phyloP scores from a whole-genome alignment of 2,797 vertebrate genomes.

The Lepilemur ruficaudatus region DNA sequence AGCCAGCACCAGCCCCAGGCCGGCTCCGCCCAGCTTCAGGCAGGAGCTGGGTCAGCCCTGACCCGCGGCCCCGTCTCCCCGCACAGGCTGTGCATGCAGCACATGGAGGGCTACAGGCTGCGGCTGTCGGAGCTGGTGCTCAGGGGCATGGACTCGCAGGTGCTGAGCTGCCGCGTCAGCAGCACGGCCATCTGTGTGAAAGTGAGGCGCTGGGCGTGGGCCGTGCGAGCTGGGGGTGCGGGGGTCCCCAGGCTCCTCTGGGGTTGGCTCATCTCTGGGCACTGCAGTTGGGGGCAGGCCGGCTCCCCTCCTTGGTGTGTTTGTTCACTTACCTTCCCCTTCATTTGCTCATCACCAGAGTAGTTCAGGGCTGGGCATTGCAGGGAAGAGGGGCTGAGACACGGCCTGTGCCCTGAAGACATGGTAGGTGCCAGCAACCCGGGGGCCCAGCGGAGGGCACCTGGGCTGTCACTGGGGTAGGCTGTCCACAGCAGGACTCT shows the following conservation, averaged over 20 bases:
- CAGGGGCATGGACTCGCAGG: constrained; percentile 24
- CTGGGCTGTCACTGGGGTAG: background rate
- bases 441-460: background rate
- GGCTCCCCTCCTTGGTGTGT: too few relatives aligned
- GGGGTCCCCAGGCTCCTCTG: background rate
- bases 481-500: background rate
- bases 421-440: too few relatives aligned
- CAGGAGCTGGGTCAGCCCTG: background rate
- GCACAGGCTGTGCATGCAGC: constrained; percentile 37
- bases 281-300: rapidly evolving
- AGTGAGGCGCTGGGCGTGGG: background rate
- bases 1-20: background rate
- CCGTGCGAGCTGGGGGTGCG: rapidly evolving
- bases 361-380: rapidly evolving
- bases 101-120: background rate
- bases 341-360: rapidly evolving
- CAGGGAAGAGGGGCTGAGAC: background rate
- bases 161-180: constrained; percentile 58
- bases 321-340: background rate
- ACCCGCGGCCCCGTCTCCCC: background rate
- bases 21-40: rapidly evolving
- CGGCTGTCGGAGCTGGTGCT: constrained; percentile 61
- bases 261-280: background rate
- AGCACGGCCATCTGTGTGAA: constrained; percentile 59
- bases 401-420: background rate